These are phyloP conservation scores for Bostrychus sinensis DNA, from an alignment of 2,113 vertebrate genomes.

Conservation along the genomic window DNA sequence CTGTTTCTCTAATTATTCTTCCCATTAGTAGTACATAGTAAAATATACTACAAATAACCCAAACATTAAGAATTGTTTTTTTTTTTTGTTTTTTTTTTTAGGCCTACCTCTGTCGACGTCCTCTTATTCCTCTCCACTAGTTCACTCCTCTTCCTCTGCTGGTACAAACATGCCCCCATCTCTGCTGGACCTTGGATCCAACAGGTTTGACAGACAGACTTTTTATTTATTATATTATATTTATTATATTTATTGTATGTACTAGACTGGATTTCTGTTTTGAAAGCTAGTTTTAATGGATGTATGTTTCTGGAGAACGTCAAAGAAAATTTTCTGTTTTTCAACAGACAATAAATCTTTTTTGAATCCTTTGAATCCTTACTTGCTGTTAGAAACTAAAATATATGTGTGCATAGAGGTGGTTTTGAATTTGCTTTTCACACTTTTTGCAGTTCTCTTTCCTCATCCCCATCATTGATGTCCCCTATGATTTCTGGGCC, in stretches of 20 bases:
- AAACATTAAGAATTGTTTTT: no score
- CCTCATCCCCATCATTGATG: conserved; percentile 86
- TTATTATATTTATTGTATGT: no score
- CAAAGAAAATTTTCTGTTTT: no score
- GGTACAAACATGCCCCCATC: conserved; percentile 85
- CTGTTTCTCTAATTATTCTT: not conserved
- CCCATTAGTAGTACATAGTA: no score
- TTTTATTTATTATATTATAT: no score
- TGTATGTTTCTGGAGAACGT: no score
- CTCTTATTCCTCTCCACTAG: conserved; percentile 59
- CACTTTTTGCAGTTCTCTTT: conserved; percentile 81
- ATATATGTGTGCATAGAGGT: not conserved
- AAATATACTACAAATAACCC: no score
- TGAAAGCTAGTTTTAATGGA: no score
- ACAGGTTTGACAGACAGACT: conserved; percentile 83
- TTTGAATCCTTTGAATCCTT: no score
- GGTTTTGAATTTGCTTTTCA: not conserved
- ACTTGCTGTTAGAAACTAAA: not conserved
- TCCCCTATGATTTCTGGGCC: conserved; percentile 82
- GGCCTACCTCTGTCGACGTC: conserved; percentile 62
- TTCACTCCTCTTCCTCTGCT: conserved; percentile 63
- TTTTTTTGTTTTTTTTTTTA: conserved; percentile 39
- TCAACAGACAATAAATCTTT: no score
- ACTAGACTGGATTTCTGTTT: no score
- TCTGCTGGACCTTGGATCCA: conserved; percentile 89